Evolutionary conservation across 2,888 invertebrate genomes (phyloP).

Genomic region (Sturmia bella): DNA sequence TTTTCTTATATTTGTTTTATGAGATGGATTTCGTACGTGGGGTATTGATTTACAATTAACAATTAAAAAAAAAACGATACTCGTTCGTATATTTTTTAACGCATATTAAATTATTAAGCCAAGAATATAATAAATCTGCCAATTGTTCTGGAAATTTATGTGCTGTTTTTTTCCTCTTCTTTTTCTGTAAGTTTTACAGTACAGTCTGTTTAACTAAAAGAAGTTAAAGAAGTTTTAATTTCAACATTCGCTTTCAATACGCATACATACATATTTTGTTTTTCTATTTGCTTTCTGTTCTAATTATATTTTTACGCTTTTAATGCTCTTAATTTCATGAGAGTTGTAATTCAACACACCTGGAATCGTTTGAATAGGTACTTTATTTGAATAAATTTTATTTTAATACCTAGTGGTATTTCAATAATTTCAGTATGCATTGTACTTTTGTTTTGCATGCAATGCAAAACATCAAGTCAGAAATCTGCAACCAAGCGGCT

Average conservation of each 20-base stretch:
- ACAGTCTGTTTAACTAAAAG: constrained; percentile 55
- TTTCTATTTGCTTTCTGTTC: constrained; percentile 9
- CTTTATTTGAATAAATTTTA: background rate
- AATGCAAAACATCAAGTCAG: no score
- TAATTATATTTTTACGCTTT: constrained; percentile 4
- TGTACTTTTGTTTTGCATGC: no score
- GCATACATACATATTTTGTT: no score
- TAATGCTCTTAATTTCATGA: constrained; percentile 32
- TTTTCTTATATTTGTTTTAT: constrained; percentile 55
- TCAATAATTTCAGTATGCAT: no score
- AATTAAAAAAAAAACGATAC: constrained; percentile 27
- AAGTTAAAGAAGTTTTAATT: constrained; percentile 39
- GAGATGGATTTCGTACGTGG: constrained; percentile 67
- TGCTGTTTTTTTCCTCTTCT: background rate
- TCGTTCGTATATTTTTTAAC: constrained; percentile 30
- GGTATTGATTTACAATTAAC: constrained; percentile 69
- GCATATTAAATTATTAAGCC: constrained; percentile 46
- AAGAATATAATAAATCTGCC: constrained; percentile 49
- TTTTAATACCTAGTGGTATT: no score
- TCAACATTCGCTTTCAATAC: constrained; percentile 33
- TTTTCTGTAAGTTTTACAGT: constrained; percentile 29
- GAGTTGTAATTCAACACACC: constrained; percentile 6
- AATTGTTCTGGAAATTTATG: constrained; percentile 51
- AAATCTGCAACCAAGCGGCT: no score
- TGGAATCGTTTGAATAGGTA: background rate